A percentile compares a stretch with the other conserved stretches of the same genome.
These are phyloP conservation scores for Sebastes vulpes DNA, from an alignment of 2,797 vertebrate genomes.

Conservation along the genomic window DNA sequence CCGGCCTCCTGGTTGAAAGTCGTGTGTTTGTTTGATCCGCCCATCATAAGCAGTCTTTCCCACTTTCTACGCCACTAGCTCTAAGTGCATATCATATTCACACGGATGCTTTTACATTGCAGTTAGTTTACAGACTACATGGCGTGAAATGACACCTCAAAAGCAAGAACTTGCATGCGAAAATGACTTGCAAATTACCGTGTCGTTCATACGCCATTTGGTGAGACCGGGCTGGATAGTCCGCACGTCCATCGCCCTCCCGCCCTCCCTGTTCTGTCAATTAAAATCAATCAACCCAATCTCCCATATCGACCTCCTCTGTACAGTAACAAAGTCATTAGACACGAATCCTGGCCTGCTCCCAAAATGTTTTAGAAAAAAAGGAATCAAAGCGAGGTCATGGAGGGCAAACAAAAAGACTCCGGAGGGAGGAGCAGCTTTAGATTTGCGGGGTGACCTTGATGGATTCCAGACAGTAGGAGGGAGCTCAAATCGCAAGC, in stretches of 20 bases:
- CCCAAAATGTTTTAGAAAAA: constrained; percentile 14
- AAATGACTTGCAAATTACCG: background rate
- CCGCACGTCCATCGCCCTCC: background rate
- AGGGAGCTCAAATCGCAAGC: constrained; percentile 22
- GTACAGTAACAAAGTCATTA: constrained; percentile 45
- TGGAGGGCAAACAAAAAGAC: constrained; percentile 21
- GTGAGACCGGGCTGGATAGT: background rate
- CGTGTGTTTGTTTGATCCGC: too few species aligned
- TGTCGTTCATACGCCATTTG: background rate
- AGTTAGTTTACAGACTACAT: background rate
- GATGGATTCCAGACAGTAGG: constrained; percentile 47
- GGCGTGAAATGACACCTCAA: background rate
- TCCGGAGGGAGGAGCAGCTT: constrained; percentile 16
- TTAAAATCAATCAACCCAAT: constrained; percentile 63
- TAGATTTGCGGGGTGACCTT: constrained; percentile 52
- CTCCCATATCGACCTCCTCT: constrained; percentile 48
- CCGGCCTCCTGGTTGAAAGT: too few species aligned
- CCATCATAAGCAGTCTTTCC: too few species aligned
- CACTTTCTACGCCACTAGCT: background rate
- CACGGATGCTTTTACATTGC: background rate
- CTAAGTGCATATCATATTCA: background rate
- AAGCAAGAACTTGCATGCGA: background rate
- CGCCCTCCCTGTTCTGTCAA: constrained; percentile 30
- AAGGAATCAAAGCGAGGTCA: constrained; percentile 38
- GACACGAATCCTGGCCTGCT: constrained; percentile 13